Evolutionary conservation across 2,113 vertebrate genomes (phyloP), one percentile per base, ranked within the genome.

Genomic region (Nanger granti): DNA sequence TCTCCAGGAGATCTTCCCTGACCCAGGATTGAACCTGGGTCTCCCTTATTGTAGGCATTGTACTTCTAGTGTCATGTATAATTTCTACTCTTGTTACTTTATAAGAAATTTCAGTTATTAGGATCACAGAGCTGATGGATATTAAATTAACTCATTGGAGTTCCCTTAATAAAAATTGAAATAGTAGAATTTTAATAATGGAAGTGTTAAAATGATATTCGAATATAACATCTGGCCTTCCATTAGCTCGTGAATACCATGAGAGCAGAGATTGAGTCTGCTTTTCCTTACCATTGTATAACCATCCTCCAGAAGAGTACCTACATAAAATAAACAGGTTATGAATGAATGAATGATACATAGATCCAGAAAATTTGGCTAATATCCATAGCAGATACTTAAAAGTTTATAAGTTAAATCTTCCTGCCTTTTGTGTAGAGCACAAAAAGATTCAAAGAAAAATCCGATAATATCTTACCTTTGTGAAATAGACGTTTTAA

Each of bases 81-180:
- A 26, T 37, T 98, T 97, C 94, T 94, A 95, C 79, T 98, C 86
- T 96, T 97, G 90, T 92, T 97, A 80, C 89, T 97, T 94, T 84
- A 96, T 28, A 97, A 97, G 96, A 97, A 17, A 26, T 95, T 98
- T 79, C 28, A 97, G 52, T 97, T 97, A 86, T 69, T 98, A 44
- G 37, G 93, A 84, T 96, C 89, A 91, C 29, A 98, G 98, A 97
- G 97, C 91, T 97, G 89, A 28, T 94, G 89, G 64, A 80, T 97
- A 97, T 98, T 98, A 97, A 98, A 98, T 97, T 84, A 96, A 62
- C 87, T 98, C 22, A 0, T 60, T 60, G 88, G 88, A 54, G 41
- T 59, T 97, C 69, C 66, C 49, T 80, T 93, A 93, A 91, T 95
- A 97, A 97, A 98, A 89, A 96, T 59, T n/a, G 91, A 93, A 97